Evolutionary conservation across 2,797 vertebrate species (phyloP).

Genomic region (Vireo griseus): DNA sequence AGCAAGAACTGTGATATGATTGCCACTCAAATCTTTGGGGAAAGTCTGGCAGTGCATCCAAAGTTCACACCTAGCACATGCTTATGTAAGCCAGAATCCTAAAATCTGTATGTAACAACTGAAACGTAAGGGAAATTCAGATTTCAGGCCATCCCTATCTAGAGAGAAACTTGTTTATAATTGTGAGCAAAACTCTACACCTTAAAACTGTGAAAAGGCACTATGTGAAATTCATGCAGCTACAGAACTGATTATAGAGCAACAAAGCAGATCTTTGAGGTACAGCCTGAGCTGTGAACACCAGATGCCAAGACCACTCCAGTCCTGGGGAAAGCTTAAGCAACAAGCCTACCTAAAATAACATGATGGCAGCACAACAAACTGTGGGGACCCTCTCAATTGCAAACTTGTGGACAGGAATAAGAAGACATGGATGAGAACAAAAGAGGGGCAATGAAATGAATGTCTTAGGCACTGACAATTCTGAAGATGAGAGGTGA

Average conservation of each 20-base stretch:
- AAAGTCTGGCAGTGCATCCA: background rate
- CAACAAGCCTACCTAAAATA: background rate
- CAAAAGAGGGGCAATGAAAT: constrained; percentile 7
- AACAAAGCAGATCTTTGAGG: background rate
- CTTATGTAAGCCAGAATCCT: background rate
- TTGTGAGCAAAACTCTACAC: background rate
- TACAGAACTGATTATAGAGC: background rate
- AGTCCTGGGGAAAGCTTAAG: background rate
- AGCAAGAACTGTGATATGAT: background rate
- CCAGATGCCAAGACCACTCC: background rate
- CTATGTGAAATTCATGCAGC: background rate
- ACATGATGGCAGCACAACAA: background rate
- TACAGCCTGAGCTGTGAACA: background rate
- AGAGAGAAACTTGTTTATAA: background rate
- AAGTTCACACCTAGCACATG: background rate
- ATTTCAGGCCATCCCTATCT: background rate
- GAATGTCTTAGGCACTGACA: constrained; percentile 39
- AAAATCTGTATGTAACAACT: background rate
- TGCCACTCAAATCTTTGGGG: background rate
- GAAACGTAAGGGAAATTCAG: background rate
- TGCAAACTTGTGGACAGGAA: background rate
- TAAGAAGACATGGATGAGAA: background rate
- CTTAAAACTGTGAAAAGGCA: background rate
- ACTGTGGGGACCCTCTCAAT: background rate
- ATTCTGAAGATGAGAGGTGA: constrained; percentile 51